A percentile compares a stretch with the other conserved stretches of the same genome.
These are phyloP conservation scores for Oryzias javanicus DNA, from an alignment of 2,113 vertebrate species.

Conservation along the genomic window DNA sequence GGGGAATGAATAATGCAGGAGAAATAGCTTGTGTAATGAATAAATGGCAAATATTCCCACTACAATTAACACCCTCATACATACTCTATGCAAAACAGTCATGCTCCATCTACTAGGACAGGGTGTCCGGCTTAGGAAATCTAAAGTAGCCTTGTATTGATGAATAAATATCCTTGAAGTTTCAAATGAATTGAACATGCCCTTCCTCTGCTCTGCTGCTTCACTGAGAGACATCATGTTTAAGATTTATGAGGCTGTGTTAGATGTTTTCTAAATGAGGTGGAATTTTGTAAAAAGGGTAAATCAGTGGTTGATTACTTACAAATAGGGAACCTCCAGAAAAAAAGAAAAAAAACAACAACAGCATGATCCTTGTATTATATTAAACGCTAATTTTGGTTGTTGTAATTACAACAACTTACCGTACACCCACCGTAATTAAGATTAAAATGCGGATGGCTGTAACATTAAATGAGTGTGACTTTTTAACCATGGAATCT, in stretches of 20 bases:
- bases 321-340: background rate
- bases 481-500: too few species aligned
- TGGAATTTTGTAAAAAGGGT: background rate
- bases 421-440: background rate
- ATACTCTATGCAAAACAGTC: constrained; percentile 60
- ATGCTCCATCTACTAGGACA: constrained; percentile 45
- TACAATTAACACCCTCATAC: constrained; percentile 63
- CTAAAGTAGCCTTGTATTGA: constrained; percentile 31
- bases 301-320: constrained; percentile 9
- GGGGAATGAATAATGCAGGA: constrained; percentile 66
- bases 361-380: background rate
- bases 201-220: background rate
- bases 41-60: constrained; percentile 71
- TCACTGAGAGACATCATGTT: constrained; percentile 9
- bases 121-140: constrained; percentile 55
- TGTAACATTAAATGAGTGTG: too few species aligned
- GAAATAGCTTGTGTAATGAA: constrained; percentile 69
- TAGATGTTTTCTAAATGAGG: background rate
- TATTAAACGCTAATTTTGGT: constrained; percentile 7
- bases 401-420: constrained; percentile 1
- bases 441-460: background rate
- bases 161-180: constrained; percentile 13
- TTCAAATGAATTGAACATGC: constrained; percentile 5
- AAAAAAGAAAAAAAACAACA: background rate
- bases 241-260: constrained; percentile 7